Base-by-base conservation (phyloP, 92 coral and sea anemone genomes). In the Blastomussa wellsi region DNA sequence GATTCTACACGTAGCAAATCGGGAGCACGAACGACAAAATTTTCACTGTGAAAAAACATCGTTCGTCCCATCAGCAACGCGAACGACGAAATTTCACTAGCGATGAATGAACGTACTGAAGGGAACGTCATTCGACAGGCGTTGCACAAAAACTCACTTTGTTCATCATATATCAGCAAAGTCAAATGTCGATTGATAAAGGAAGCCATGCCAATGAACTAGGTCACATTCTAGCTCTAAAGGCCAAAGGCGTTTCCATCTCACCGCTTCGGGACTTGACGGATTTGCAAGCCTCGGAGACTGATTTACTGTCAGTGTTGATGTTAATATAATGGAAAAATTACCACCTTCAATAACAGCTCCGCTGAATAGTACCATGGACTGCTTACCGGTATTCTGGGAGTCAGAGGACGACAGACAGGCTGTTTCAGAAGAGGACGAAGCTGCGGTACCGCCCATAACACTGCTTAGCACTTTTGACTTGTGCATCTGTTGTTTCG, bases 331-430 rank as follows among this genome's bases (percentile, higher is more conserved):
- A n/a, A n/a, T n/a, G 49, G 84, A 67, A 77, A 82, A 74, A 82
- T 77, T 88, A 82, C 83, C 87, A 38, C 86, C 85, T 72, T 86
- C 64, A 80, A 86, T 52, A 47, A 85, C 88, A 36, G 85, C 84
- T 79, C 83, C 82, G 37, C 90, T 64, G 70, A 87, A 87, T 37
- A 81, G 75, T 32, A n/a, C n/a, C n/a, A n/a, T n/a, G n/a, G 83
- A 60, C 74, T 81, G 86, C 67, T 87, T 75, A 71, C 89, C 71
- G 39, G 86, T 62, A 77, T 60, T 85, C 82, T 85, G 81, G 42
- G 77, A 85, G 88, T 76, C 75, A 74, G 82, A 74, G 69, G 83
- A 82, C 67, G 83, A 75, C 83, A 2, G 53, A 48, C 4, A 48
- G 14, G 13, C 53, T 48, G 53, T 48, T 48, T 48, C 53, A 48